Evolutionary conservation across 2,113 vertebrate species (phyloP).

Genomic region (Monopterus albus): DNA sequence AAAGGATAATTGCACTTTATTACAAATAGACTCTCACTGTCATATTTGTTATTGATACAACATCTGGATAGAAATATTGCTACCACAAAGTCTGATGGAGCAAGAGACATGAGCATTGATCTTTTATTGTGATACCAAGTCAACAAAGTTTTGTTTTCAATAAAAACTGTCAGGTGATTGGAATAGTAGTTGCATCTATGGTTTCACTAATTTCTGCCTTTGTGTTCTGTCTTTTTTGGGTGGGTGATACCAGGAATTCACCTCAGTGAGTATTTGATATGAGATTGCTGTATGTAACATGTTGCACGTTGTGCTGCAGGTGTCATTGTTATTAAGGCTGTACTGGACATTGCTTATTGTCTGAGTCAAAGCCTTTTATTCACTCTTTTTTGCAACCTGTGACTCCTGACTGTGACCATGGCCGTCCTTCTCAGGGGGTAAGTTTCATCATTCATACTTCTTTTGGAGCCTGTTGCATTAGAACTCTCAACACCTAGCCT

Average conservation of each 20-base stretch:
- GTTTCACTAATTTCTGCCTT: constrained; percentile 17
- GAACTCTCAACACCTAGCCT: background rate
- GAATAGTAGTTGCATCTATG: background rate
- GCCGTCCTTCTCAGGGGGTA: constrained; percentile 73
- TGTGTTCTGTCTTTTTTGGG: background rate
- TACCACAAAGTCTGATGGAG: background rate
- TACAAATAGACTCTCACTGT: too few species aligned
- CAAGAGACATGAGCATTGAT: background rate
- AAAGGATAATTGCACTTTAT: background rate
- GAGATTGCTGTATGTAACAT: background rate
- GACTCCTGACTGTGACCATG: constrained; percentile 30
- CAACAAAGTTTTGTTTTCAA: too few species aligned
- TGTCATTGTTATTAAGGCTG: background rate
- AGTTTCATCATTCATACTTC: constrained; percentile 43
- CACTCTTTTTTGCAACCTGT: background rate
- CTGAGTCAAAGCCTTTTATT: constrained; percentile 11
- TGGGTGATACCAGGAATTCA: constrained; percentile 79
- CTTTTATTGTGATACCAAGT: too few species aligned
- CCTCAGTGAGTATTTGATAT: constrained; percentile 79
- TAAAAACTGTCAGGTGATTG: too few species aligned
- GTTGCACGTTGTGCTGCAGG: too few species aligned
- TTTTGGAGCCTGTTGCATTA: background rate
- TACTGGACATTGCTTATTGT: background rate
- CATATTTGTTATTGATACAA: too few species aligned
- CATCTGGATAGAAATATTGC: background rate